Conservation (phyloP, 2,888 invertebrate species). For the Imbricaverruca yamaguchii region DNA sequence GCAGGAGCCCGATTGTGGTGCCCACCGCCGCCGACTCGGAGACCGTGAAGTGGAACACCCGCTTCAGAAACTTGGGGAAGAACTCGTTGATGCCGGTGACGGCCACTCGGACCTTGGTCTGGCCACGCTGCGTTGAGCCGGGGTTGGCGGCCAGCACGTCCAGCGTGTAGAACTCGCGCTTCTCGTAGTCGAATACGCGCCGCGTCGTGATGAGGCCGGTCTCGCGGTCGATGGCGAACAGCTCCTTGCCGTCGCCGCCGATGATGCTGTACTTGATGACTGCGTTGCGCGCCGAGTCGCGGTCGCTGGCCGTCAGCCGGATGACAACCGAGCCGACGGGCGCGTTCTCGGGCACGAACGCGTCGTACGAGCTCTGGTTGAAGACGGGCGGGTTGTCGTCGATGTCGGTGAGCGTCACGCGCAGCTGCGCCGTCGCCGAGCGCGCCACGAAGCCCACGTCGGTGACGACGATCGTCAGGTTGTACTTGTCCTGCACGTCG, state of each 20-base stretch:
- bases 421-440: slow-evolving; percentile 68
- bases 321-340: slow-evolving; percentile 65
- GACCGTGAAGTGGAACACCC: slow-evolving; percentile 84
- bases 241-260: slow-evolving; percentile 62
- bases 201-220: slow-evolving; percentile 68
- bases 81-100: slow-evolving; percentile 82
- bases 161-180: slow-evolving; percentile 62
- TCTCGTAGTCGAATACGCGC: slow-evolving; percentile 79
- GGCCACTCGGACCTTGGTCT: slow-evolving; percentile 56
- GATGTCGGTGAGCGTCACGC: slow-evolving; percentile 80
- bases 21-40: slow-evolving; percentile 85
- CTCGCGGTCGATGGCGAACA: slow-evolving; percentile 67
- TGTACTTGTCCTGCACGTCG: slow-evolving; percentile 74
- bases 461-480: slow-evolving; percentile 74
- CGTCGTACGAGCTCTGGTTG: slow-evolving; percentile 65
- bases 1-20: slow-evolving; percentile 72
- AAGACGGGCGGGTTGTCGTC: slow-evolving; percentile 89
- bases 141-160: slow-evolving; percentile 79
- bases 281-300: slow-evolving; percentile 80
- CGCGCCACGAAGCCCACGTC: slow-evolving; percentile 76
- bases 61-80: slow-evolving; percentile 77
- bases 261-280: slow-evolving; percentile 73
- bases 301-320: slow-evolving; percentile 67
- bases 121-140: slow-evolving; percentile 54
- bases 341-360: slow-evolving; percentile 74